phyloP scores from a whole-genome alignment of 2,888 invertebrate species.

The Biston stratarius region DNA sequence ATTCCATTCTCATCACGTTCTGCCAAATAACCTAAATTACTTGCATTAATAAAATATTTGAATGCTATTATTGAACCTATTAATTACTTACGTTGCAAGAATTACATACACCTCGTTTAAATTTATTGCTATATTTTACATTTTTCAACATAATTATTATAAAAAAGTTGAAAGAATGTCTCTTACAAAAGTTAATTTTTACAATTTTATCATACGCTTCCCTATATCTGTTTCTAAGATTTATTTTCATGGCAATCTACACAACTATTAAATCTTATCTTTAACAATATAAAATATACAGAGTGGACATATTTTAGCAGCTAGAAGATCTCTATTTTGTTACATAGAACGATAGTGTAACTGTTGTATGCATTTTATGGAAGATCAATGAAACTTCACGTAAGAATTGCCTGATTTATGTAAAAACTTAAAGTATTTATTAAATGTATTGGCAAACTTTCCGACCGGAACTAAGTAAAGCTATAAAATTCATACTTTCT shows the following conservation, averaged over 20 bases:
- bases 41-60: conserved; percentile 28
- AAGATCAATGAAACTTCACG: too few species aligned
- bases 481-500: too few species aligned
- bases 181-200: conserved; percentile 74
- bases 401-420: too few species aligned
- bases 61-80: conserved; percentile 32
- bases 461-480: too few species aligned
- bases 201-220: conserved; percentile 56
- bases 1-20: too few species aligned
- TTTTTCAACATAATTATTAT: conserved; percentile 35
- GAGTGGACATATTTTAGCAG: too few species aligned
- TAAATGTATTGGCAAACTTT: too few species aligned
- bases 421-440: too few species aligned
- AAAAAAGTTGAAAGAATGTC: conserved; percentile 47
- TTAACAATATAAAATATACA: not conserved
- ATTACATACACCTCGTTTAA: conserved; percentile 37
- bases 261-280: not conserved
- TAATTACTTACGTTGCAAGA: conserved; percentile 33
- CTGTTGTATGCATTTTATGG: too few species aligned
- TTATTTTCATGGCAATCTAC: conserved; percentile 47
- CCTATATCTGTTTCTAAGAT: conserved; percentile 64
- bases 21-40: conserved; percentile 37
- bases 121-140: conserved; percentile 48
- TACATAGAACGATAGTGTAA: too few species aligned
- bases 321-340: too few species aligned